Evolutionary conservation across 2,797 vertebrate genomes (phyloP), one percentile per base, ranked within the genome.

Genomic region (Ara ararauna): DNA sequence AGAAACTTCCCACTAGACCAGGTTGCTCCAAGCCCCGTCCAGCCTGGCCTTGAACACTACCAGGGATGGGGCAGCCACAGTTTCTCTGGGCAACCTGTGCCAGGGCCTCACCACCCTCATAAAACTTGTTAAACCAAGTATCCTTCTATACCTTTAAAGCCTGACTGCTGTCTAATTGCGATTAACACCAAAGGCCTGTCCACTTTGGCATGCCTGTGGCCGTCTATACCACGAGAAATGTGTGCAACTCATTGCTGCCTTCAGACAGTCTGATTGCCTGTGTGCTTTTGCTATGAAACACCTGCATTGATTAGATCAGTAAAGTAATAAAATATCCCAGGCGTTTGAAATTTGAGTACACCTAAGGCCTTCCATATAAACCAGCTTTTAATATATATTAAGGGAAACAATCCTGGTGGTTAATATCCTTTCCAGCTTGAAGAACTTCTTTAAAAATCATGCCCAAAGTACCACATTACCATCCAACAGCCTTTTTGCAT

Each of bases 81-180:
- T 15, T 60, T 60, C 34, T 26, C 58, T 60, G 58, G 58, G 34
- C 34, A 18, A 2, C 34, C 23, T 60, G 34, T 60, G 58, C 23
- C 58, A 60, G 58, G 0, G 23, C 15, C 34, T 60, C 23, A 36
- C 7, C 34, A 26, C 34, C 34, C 15, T 36, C 15, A 26, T 26
- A 17, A 60, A 60, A 60, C 58, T 36, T 60, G 34, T 36, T 75
- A 18, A 78, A 67, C 45, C 45, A 3, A 1, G 3, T 15, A 0
- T 26, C n/a, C 36, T 71, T 98, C 98, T 97, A 97, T 70, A 95
- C 91, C 87, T 98, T 97, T 98, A 98, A 98, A 67, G 75, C 54
- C 54, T 23, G 27, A 7, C 32, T 29, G 27, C 58, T n/a, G 3
- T 18, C 54, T 87, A 65, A 87, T 45, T 75, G 47, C 73, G 40